phyloP scores from a whole-genome alignment of 2,797 vertebrate genomes.

The Lutjanus campechanus region DNA sequence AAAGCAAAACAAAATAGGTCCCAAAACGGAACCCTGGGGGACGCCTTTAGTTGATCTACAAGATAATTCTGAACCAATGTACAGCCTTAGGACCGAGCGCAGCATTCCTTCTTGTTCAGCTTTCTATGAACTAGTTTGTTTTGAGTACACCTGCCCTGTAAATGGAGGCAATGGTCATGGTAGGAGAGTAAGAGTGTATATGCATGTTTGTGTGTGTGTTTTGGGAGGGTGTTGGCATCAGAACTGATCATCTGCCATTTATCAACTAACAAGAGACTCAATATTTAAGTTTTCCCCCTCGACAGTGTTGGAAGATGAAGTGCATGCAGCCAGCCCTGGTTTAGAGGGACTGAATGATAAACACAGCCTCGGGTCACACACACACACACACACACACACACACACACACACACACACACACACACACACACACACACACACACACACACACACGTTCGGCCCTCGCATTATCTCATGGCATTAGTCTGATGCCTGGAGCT shows the following conservation, averaged over 20 bases:
- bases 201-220: background rate
- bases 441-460: background rate
- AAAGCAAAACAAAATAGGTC: no score
- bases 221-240: constrained; percentile 50
- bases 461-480: constrained; percentile 6
- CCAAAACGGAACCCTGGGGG: no score
- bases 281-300: constrained; percentile 69
- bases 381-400: constrained; percentile 13
- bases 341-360: constrained; percentile 62
- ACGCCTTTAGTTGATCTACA: no score
- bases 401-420: constrained; percentile 11
- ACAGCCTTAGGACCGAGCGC: no score
- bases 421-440: constrained; percentile 14
- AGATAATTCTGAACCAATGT: no score
- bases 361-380: constrained; percentile 52
- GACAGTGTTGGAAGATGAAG: constrained; percentile 70
- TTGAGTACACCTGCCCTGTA: background rate
- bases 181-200: background rate
- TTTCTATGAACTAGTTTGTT: background rate
- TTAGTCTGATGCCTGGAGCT: constrained; percentile 24
- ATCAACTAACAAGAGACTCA: constrained; percentile 69
- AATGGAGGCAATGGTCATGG: background rate
- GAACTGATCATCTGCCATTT: constrained; percentile 76
- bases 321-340: constrained; percentile 49
- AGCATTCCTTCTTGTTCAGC: no score